phyloP scores from a whole-genome alignment of 1,140 invertebrate genomes.

The Trichoplusia ni region DNA sequence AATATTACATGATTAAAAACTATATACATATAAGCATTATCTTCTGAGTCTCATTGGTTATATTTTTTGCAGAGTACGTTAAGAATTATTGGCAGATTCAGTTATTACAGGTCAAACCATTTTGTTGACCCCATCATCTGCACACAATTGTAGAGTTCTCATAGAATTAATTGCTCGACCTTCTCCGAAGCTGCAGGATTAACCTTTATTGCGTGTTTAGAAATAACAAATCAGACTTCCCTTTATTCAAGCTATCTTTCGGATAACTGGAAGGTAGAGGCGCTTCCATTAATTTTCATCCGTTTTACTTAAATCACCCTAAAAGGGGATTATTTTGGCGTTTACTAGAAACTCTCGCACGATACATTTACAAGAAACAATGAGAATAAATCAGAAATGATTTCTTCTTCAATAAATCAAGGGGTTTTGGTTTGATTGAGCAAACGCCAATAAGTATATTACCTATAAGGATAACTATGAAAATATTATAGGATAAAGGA shows the following conservation, averaged over 20 bases:
- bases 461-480: background rate
- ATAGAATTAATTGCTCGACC: constrained; percentile 32
- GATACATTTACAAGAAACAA: background rate
- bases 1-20: too few relatives aligned
- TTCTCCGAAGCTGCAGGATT: constrained; percentile 28
- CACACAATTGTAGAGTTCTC: constrained; percentile 21
- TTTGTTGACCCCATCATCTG: background rate
- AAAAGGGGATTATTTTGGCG: constrained; percentile 45
- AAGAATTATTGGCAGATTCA: too few relatives aligned
- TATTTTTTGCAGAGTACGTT: too few relatives aligned
- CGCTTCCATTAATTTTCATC: constrained; percentile 49
- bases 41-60: too few relatives aligned
- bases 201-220: constrained; percentile 38
- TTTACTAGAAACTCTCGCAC: constrained; percentile 36
- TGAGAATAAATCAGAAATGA: too few relatives aligned
- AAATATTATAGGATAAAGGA: background rate
- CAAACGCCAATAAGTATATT: constrained; percentile 14
- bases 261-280: constrained; percentile 20
- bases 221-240: constrained; percentile 44
- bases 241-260: constrained; percentile 14
- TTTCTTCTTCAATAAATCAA: too few relatives aligned
- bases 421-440: constrained; percentile 1
- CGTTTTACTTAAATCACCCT: constrained; percentile 46
- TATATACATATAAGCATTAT: too few relatives aligned
- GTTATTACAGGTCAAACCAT: too few relatives aligned